Conservation (phyloP, 2,113 vertebrate genomes). For the Myiopsitta monachus region DNA sequence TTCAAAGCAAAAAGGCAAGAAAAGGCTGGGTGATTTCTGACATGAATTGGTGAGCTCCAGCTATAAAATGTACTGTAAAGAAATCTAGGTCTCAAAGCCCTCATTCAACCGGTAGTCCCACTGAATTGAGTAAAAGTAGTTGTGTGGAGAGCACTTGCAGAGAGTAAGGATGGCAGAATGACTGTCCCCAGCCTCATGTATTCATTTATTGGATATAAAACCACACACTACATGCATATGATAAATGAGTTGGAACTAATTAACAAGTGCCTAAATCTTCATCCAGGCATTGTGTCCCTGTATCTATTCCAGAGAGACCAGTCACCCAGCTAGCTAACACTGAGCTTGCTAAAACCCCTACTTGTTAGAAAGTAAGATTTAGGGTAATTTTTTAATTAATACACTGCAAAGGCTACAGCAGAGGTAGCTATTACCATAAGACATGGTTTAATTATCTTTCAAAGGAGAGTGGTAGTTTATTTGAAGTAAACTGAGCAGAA, state of each 20-base stretch:
- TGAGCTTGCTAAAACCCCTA: neutral
- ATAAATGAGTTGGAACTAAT: neutral
- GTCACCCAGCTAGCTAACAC: neutral
- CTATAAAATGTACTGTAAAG: neutral
- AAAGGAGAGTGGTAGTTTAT: neutral
- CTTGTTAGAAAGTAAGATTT: neutral
- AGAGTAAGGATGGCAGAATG: neutral
- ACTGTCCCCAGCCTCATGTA: neutral
- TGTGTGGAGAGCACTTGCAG: neutral
- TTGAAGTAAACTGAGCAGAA: neutral
- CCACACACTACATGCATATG: neutral
- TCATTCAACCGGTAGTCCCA: neutral
- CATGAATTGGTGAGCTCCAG: neutral
- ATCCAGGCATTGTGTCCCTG: neutral
- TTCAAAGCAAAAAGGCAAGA: slow-evolving; percentile 11
- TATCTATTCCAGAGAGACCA: neutral
- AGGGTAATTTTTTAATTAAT: neutral
- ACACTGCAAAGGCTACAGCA: neutral
- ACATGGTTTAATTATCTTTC: neutral
- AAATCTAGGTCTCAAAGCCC: neutral
- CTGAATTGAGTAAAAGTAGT: neutral
- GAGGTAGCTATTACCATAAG: neutral
- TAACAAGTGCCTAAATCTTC: neutral
- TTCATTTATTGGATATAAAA: neutral
- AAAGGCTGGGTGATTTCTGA: neutral